Evolutionary conservation across 2,888 invertebrate genomes (phyloP).

Genomic region (Pteria penguin): DNA sequence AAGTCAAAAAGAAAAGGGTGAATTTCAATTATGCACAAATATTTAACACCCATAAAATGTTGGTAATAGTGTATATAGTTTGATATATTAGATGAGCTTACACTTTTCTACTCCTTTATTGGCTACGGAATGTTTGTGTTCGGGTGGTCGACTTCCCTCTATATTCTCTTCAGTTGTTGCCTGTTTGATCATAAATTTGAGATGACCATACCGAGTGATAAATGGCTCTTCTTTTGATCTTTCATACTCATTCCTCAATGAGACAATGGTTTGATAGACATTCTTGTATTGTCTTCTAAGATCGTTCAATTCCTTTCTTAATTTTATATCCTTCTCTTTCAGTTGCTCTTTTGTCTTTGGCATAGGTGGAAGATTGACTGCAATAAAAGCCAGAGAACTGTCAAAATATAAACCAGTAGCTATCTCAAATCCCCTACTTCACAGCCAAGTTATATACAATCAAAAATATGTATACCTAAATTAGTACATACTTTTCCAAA

Average conservation of each 20-base stretch:
- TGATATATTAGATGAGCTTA: too few relatives aligned
- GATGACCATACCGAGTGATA: slow-evolving; percentile 34
- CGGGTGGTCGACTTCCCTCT: slow-evolving; percentile 21
- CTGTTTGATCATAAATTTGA: slow-evolving; percentile 45
- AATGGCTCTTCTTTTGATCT: slow-evolving; percentile 36
- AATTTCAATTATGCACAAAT: too few relatives aligned
- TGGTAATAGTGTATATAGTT: too few relatives aligned
- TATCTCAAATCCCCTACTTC: too few relatives aligned
- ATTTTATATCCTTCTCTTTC: slow-evolving; percentile 33
- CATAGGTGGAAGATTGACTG: slow-evolving; percentile 23
- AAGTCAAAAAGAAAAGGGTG: too few relatives aligned
- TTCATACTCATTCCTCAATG: slow-evolving; percentile 40
- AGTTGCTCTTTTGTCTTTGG: slow-evolving; percentile 37
- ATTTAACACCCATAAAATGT: too few relatives aligned
- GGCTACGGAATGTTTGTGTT: slow-evolving; percentile 29
- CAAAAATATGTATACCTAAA: too few relatives aligned
- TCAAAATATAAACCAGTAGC: too few relatives aligned
- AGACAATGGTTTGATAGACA: slow-evolving; percentile 19
- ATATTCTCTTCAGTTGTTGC: slow-evolving; percentile 38
- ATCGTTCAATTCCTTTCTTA: slow-evolving; percentile 23
- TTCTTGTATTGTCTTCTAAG: slow-evolving; percentile 24
- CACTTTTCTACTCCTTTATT: slow-evolving; percentile 20
- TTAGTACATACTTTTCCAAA: too few relatives aligned
- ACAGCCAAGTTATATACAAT: too few relatives aligned
- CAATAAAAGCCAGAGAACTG: too few relatives aligned